phyloP scores from a whole-genome alignment of 2,888 invertebrate species.

The Micropterix aruncella region DNA sequence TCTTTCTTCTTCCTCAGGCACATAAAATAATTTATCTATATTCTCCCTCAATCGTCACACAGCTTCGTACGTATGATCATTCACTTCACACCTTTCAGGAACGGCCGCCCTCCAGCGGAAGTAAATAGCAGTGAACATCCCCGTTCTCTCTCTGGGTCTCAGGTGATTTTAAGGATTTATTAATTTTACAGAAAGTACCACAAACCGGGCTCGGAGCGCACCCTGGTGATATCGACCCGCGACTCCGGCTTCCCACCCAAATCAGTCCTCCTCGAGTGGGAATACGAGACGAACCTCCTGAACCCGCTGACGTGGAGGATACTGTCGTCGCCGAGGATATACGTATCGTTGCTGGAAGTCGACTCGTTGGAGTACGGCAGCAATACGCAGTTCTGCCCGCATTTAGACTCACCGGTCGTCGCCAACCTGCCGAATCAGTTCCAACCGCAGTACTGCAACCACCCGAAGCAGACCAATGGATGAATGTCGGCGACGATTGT shows the following conservation, averaged over 20 bases:
- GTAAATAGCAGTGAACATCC: too few relatives aligned
- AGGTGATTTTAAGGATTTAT: too few relatives aligned
- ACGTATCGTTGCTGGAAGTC: constrained; percentile 54
- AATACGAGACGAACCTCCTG: constrained; percentile 60
- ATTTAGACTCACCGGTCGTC: constrained; percentile 47
- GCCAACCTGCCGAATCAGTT: constrained; percentile 38
- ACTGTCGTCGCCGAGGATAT: constrained; percentile 57
- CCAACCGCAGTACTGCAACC: constrained; percentile 10
- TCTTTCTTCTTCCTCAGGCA: too few relatives aligned
- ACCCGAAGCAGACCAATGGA: too few relatives aligned
- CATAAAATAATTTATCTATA: too few relatives aligned
- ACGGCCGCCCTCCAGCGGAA: too few relatives aligned
- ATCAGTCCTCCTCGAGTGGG: constrained; percentile 61
- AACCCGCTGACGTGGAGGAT: constrained; percentile 78
- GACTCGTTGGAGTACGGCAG: constrained; percentile 57
- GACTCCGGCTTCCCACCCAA: constrained; percentile 48
- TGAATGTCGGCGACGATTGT: background rate
- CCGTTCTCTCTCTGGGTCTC: too few relatives aligned
- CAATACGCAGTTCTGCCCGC: constrained; percentile 57
- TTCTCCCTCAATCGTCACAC: too few relatives aligned
- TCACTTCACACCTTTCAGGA: too few relatives aligned
- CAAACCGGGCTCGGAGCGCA: constrained; percentile 58
- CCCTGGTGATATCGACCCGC: constrained; percentile 50
- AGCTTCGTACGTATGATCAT: too few relatives aligned
- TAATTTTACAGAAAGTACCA: constrained; percentile 41